These are phyloP conservation scores for Serilophus lunatus DNA, from an alignment of 2,113 vertebrate species.

Conservation along the genomic window DNA sequence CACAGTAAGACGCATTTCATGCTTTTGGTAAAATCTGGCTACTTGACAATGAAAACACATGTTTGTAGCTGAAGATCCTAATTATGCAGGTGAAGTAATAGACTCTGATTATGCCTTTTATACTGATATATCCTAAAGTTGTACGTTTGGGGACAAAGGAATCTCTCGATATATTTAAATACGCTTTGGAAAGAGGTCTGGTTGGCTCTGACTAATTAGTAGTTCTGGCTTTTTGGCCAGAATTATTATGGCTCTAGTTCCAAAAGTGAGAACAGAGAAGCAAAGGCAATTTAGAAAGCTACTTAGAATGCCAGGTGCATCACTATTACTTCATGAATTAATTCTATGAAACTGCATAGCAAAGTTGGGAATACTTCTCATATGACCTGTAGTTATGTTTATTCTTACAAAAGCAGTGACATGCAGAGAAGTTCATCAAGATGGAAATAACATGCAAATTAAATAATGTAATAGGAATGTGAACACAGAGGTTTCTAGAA, in stretches of 20 bases:
- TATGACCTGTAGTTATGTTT: background rate
- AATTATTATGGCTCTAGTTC: background rate
- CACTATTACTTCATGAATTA: background rate
- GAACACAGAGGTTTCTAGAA: background rate
- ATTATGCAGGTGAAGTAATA: background rate
- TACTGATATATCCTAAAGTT: background rate
- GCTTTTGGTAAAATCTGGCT: background rate
- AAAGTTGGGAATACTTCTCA: background rate
- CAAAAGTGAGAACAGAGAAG: background rate
- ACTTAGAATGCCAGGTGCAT: background rate
- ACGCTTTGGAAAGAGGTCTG: background rate
- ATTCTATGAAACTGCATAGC: background rate
- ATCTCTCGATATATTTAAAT: background rate
- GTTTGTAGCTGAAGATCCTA: background rate
- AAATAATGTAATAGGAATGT: background rate
- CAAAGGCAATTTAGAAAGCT: background rate
- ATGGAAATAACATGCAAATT: background rate
- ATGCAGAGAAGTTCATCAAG: background rate
- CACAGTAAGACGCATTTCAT: background rate
- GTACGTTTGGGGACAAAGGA: background rate
- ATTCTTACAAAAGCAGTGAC: background rate
- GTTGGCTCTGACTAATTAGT: background rate
- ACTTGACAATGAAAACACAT: slow-evolving; percentile 70
- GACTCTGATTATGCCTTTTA: background rate
- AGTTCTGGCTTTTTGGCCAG: background rate